These are phyloP conservation scores for Paradoxurus hermaphroditus DNA, from an alignment of 2,113 vertebrate species.

Conservation along the genomic window DNA sequence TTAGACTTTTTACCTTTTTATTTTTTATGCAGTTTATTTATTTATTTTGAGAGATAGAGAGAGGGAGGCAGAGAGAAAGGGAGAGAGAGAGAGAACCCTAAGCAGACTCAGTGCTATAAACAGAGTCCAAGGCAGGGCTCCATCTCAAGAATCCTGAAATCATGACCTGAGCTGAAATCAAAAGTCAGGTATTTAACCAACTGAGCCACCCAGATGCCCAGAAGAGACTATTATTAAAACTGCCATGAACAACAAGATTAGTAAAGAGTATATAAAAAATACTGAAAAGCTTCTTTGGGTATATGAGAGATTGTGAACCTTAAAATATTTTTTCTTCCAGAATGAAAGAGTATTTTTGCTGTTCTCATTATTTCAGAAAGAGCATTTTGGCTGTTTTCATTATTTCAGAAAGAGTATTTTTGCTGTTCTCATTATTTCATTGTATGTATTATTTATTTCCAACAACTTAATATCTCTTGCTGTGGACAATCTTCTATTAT, in stretches of 20 bases:
- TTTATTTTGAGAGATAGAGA: no score
- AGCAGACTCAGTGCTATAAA: no score
- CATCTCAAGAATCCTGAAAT: no score
- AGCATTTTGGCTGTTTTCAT: not conserved
- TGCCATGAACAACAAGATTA: not conserved
- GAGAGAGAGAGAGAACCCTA: no score
- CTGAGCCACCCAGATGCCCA: not conserved
- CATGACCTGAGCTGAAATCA: no score
- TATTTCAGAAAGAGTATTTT: not conserved
- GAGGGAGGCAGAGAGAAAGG: no score
- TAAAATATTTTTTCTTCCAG: not conserved
- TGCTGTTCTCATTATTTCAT: not conserved
- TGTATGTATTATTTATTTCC: not conserved
- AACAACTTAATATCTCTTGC: not conserved
- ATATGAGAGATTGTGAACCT: not conserved
- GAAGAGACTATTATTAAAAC: not conserved
- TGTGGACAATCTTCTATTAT: not conserved
- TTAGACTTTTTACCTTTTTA: no score
- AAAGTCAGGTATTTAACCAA: no score
- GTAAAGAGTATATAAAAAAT: not conserved
- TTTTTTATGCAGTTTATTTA: no score
- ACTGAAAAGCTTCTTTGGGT: not conserved
- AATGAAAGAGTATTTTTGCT: not conserved
- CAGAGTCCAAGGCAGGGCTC: no score
- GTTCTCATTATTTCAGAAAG: not conserved